phyloP scores from a whole-genome alignment of 2,113 vertebrate genomes.

The Procavia capensis region DNA sequence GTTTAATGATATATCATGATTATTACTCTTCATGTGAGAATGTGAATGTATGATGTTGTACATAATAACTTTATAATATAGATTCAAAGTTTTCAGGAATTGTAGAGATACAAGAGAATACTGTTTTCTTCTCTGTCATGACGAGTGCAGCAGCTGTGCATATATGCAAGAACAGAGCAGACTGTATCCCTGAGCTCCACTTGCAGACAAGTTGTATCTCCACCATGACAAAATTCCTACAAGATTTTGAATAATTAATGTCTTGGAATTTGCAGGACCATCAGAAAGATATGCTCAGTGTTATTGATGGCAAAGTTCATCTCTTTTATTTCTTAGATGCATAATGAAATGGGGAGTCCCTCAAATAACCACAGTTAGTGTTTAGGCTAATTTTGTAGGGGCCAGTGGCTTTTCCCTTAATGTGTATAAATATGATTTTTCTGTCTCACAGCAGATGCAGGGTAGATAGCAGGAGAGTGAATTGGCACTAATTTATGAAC shows the following conservation, averaged over 20 bases:
- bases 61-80: not conserved
- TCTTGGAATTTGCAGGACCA: constrained; percentile 90
- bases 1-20: not conserved
- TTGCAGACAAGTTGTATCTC: constrained; percentile 91
- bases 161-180: constrained; percentile 87
- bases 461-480: constrained; percentile 83
- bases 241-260: constrained; percentile 96
- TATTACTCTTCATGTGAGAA: constrained; percentile 60
- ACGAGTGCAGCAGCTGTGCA: constrained; percentile 82
- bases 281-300: constrained; percentile 91
- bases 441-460: constrained; percentile 74
- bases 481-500: constrained; percentile 88
- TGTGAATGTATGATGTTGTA: not conserved
- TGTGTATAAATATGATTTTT: constrained; percentile 85
- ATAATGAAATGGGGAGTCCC: constrained; percentile 91
- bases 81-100: not conserved
- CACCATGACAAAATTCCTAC: constrained; percentile 91
- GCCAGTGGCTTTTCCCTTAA: constrained; percentile 85
- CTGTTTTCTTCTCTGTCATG: constrained; percentile 75
- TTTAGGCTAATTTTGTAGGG: constrained; percentile 91
- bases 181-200: constrained; percentile 89
- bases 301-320: constrained; percentile 93
- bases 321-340: constrained; percentile 90
- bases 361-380: constrained; percentile 86
- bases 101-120: constrained; percentile 16